Conservation (phyloP, 1,140 invertebrate genomes). For the Cyclargus thomasi region DNA sequence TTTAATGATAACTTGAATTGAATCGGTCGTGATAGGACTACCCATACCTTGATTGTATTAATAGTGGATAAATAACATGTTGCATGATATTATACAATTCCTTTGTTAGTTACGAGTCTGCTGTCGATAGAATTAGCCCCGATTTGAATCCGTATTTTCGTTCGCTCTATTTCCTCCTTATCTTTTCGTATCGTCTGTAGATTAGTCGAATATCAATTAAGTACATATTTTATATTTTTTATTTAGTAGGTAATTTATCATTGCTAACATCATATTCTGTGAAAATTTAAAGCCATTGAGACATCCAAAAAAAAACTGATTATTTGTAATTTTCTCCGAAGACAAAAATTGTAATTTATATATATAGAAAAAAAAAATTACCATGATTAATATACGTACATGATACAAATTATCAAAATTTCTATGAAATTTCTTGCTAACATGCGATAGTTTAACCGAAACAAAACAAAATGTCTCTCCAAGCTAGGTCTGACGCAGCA, state of each 20-base stretch:
- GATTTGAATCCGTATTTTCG: not conserved
- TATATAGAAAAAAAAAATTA: no score
- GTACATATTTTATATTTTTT: not conserved
- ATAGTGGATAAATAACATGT: slow-evolving; percentile 29
- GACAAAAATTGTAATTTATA: no score
- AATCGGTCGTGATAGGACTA: slow-evolving; percentile 35
- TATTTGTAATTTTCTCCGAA: no score
- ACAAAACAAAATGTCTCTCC: not conserved
- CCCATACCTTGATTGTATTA: slow-evolving; percentile 22
- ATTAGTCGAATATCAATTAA: not conserved
- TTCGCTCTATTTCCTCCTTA: not conserved
- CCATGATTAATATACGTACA: no score
- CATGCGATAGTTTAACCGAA: not conserved
- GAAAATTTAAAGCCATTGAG: not conserved
- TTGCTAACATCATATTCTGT: not conserved
- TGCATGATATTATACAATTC: slow-evolving; percentile 9
- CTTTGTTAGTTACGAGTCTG: slow-evolving; percentile 1
- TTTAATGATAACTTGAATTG: slow-evolving; percentile 41
- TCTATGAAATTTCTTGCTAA: not conserved
- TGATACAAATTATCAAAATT: not conserved
- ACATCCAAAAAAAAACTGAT: no score
- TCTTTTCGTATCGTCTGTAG: not conserved
- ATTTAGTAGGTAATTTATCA: not conserved
- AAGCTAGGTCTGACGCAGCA: not conserved
- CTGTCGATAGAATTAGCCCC: not conserved